A percentile compares a stretch with the other conserved stretches of the same genome.
These are phyloP conservation scores for Emberiza fucata DNA, from an alignment of 2,113 vertebrate genomes.

Conservation along the genomic window DNA sequence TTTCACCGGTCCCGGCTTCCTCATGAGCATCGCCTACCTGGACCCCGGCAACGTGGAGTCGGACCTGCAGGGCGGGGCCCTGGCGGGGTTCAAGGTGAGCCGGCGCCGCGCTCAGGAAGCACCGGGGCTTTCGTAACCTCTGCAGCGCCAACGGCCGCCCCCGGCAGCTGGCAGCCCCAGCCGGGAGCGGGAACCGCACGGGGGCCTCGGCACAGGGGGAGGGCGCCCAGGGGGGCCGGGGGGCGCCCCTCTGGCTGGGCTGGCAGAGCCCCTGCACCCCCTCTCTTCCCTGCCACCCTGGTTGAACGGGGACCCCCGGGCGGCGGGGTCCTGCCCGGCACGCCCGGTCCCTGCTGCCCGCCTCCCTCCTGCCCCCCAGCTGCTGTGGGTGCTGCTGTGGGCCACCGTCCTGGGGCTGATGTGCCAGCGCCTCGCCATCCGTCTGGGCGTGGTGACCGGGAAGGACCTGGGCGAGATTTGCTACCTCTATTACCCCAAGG, in stretches of 20 bases:
- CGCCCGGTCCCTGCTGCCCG: not conserved
- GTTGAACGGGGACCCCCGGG: not conserved
- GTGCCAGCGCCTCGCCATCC: slow-evolving; percentile 77
- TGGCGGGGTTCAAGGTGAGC: slow-evolving; percentile 77
- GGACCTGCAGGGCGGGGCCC: slow-evolving; percentile 73
- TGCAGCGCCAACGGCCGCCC: not conserved
- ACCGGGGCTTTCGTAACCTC: not conserved
- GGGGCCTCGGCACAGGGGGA: not conserved
- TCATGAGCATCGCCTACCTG: slow-evolving; percentile 84
- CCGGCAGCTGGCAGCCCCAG: not conserved
- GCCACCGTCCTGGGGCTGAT: slow-evolving; percentile 75
- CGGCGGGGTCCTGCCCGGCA: rapidly evolving
- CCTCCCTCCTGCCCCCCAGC: slow-evolving; percentile 22
- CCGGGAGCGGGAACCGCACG: not conserved
- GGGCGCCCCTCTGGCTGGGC: not conserved
- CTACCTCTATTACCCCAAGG: slow-evolving; percentile 79
- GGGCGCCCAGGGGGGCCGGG: not conserved
- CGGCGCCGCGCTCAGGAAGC: not conserved
- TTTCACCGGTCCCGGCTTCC: slow-evolving; percentile 79
- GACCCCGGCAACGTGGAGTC: slow-evolving; percentile 82
- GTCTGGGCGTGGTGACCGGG: slow-evolving; percentile 77
- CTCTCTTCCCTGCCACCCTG: not conserved
- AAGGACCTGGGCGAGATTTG: slow-evolving; percentile 75
- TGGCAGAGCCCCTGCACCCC: not conserved
- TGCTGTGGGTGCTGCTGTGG: slow-evolving; percentile 80